Percentiles rank a stretch among this genome's conserved stretches.
Evolutionary conservation across 2,888 invertebrate species (phyloP).

Genomic region (Celastrina argiolus): DNA sequence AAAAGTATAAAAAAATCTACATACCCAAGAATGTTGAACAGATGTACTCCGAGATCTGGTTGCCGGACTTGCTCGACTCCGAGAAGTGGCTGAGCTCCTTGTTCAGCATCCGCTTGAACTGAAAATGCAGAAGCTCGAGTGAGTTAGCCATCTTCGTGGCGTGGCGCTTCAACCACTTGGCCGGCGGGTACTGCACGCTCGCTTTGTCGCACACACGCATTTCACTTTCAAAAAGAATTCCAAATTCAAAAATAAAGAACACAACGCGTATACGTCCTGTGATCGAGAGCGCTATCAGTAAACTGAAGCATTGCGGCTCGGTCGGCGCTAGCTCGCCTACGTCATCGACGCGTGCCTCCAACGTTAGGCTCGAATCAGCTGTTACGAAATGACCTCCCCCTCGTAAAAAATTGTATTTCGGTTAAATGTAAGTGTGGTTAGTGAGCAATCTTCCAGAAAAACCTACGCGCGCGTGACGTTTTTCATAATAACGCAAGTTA

Average conservation of each 20-base stretch:
- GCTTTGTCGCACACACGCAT: conserved; percentile 73
- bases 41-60: conserved; percentile 99
- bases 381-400: neutral
- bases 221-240: conserved; percentile 43
- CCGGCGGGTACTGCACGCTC: conserved; percentile 55
- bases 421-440: neutral
- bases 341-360: conserved; percentile 39
- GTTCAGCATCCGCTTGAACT: conserved; percentile 99
- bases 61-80: conserved; percentile 98
- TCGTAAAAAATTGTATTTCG: neutral
- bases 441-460: neutral
- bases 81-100: conserved; percentile 99
- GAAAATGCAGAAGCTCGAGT: conserved; percentile 72
- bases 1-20: conserved; percentile 50
- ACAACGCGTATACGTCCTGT: conserved; percentile 49
- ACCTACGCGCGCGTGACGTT: neutral
- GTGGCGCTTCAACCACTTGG: conserved; percentile 61
- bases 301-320: conserved; percentile 48
- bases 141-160: conserved; percentile 62
- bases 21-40: conserved; percentile 99
- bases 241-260: conserved; percentile 4
- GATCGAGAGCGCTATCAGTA: conserved; percentile 57
- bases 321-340: conserved; percentile 38
- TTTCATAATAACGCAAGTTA: neutral
- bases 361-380: conserved; percentile 25